Evolutionary conservation across 2,888 invertebrate genomes (phyloP), one percentile per base, ranked within the genome.

Genomic region (Scaptomyza parva): DNA sequence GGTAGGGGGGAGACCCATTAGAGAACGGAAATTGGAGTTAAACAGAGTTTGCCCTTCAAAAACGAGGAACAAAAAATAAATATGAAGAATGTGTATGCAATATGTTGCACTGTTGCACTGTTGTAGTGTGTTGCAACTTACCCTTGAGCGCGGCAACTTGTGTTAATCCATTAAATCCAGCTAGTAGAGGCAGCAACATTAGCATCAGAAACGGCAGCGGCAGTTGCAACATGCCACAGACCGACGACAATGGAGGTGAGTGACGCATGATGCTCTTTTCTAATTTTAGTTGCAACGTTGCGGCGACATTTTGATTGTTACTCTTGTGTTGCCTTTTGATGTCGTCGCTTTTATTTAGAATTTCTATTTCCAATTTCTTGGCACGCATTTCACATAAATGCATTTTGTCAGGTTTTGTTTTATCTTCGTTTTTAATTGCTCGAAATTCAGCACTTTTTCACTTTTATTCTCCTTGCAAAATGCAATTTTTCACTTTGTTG

Each of bases 61-160:
- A n/a, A n/a, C n/a, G n/a, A n/a, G n/a, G n/a, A n/a, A 2, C 41
- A 37, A 3, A 30, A 30, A 20, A 30, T 59, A 30, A 28, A 18
- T 39, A 11, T 45, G 28, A n/a, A n/a, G n/a, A n/a, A n/a, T n/a
- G n/a, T n/a, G 7, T 14, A 40, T 24, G 37, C 20, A 37, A 51
- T 28, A 45, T 41, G 44, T 37, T 33, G 35, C 26, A 35, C n/a
- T n/a, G n/a, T n/a, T n/a, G n/a, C n/a, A n/a, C n/a, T n/a, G n/a
- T n/a, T n/a, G n/a, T n/a, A n/a, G n/a, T n/a, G n/a, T 14, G 14
- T 43, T 45, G 45, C 53, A 53, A 90, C 89, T 89, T 89, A 90
- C 89, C 89, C 90, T 90, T 90, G 85, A 90, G 90, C 76, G 90
- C 90, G 67, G 88, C 83, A 82, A 90, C 90, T 84, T 82, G 82